Evolutionary conservation across 2,888 invertebrate genomes (phyloP).

Genomic region (Latrodectus hesperus): DNA sequence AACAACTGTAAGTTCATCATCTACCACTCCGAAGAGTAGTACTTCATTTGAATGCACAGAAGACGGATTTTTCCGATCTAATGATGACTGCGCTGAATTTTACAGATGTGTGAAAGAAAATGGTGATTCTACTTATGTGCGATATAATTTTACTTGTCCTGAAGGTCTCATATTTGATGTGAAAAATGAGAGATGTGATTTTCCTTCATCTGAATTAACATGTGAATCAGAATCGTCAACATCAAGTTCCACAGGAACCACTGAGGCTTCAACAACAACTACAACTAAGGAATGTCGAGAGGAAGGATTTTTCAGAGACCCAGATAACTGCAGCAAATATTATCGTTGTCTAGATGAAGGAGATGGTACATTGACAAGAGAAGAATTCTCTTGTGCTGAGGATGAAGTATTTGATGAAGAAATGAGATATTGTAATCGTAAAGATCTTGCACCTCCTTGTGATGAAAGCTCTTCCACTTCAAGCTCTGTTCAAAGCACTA

Average conservation of each 20-base stretch:
- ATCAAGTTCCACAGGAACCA: not conserved
- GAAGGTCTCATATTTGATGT: slow-evolving; percentile 70
- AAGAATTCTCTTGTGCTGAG: slow-evolving; percentile 55
- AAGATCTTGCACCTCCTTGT: slow-evolving; percentile 46
- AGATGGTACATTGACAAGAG: slow-evolving; percentile 36
- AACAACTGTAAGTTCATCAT: not conserved
- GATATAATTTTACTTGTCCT: slow-evolving; percentile 69
- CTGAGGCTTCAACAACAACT: not conserved
- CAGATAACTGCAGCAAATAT: slow-evolving; percentile 70
- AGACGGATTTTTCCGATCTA: slow-evolving; percentile 70
- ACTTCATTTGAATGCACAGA: slow-evolving; percentile 36
- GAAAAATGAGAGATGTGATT: slow-evolving; percentile 66
- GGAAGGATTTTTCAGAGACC: slow-evolving; percentile 71
- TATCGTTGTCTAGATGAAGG: slow-evolving; percentile 70
- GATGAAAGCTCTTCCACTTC: slow-evolving; percentile 23
- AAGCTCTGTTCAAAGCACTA: not conserved
- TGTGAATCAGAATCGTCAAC: slow-evolving; percentile 31
- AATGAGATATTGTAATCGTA: slow-evolving; percentile 51
- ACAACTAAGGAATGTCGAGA: slow-evolving; percentile 59
- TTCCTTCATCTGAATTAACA: slow-evolving; percentile 63
- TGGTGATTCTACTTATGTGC: slow-evolving; percentile 41
- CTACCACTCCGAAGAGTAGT: not conserved
- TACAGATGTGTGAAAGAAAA: slow-evolving; percentile 68
- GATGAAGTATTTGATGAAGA: slow-evolving; percentile 66
- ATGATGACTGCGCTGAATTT: slow-evolving; percentile 69